Evolutionary conservation across 2,888 invertebrate genomes (phyloP).

Genomic region (Serripes groenlandicus): DNA sequence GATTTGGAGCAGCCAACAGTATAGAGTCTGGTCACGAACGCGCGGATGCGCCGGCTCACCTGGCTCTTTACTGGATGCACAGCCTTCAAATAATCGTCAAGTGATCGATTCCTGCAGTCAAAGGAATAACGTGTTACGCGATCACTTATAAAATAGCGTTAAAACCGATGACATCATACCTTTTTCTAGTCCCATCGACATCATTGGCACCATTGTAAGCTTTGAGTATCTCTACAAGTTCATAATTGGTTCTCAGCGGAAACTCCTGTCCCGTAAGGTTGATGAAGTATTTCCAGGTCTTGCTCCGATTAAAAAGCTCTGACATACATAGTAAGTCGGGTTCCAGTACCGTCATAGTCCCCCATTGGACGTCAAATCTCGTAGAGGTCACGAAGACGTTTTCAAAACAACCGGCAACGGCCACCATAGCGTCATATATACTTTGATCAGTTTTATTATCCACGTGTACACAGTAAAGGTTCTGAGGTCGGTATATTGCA

Average conservation of each 20-base stretch:
- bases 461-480: slow-evolving; percentile 80
- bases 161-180: slow-evolving; percentile 39
- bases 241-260: slow-evolving; percentile 82
- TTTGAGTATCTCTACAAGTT: slow-evolving; percentile 81
- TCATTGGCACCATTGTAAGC: slow-evolving; percentile 80
- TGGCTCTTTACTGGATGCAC: too few relatives aligned
- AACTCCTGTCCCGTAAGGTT: slow-evolving; percentile 84
- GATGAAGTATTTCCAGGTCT: slow-evolving; percentile 82
- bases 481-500: slow-evolving; percentile 79
- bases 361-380: slow-evolving; percentile 76
- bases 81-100: too few relatives aligned
- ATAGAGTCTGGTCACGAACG: too few relatives aligned
- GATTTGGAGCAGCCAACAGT: too few relatives aligned
- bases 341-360: slow-evolving; percentile 75
- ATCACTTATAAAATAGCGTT: too few relatives aligned
- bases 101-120: too few relatives aligned
- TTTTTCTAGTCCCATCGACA: slow-evolving; percentile 70
- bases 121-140: too few relatives aligned
- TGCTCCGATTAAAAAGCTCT: slow-evolving; percentile 57
- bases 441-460: slow-evolving; percentile 71
- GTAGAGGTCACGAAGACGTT: slow-evolving; percentile 74
- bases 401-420: slow-evolving; percentile 70
- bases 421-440: slow-evolving; percentile 67
- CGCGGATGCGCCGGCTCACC: too few relatives aligned
- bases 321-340: slow-evolving; percentile 79